Percentiles rank a stretch among this genome's conserved stretches.
Evolutionary conservation across 1,140 invertebrate genomes (phyloP).

Genomic region (Drosophila bipectinata): DNA sequence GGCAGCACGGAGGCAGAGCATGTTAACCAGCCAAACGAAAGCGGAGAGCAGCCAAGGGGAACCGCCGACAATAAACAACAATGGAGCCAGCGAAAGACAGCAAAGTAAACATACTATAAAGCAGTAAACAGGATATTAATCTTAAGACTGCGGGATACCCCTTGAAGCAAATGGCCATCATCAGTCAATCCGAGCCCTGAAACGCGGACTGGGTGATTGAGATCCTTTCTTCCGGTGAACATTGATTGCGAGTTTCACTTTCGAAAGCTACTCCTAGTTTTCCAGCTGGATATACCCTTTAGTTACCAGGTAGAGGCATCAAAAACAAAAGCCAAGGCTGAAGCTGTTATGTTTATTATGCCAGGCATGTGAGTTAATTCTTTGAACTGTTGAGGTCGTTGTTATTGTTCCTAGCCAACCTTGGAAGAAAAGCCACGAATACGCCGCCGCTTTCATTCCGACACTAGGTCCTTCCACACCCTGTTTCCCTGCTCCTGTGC

Average conservation of each 20-base stretch:
- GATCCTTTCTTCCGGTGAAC: background rate
- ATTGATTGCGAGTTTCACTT: background rate
- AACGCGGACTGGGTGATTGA: background rate
- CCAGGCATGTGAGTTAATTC: slow-evolving; percentile 79
- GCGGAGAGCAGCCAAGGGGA: slow-evolving; percentile 21
- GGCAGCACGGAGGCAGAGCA: slow-evolving; percentile 2
- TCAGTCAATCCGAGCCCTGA: background rate
- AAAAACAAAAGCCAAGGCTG: slow-evolving; percentile 48
- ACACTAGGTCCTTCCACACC: background rate
- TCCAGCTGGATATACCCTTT: slow-evolving; percentile 1
- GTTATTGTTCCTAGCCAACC: slow-evolving; percentile 7
- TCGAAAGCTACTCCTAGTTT: background rate
- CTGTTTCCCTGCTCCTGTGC: background rate
- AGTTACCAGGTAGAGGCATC: slow-evolving; percentile 12
- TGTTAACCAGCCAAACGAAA: slow-evolving; percentile 44
- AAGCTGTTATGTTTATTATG: slow-evolving; percentile 74
- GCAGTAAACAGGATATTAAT: background rate
- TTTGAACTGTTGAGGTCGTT: slow-evolving; percentile 54
- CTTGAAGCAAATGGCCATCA: background rate
- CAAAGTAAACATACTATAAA: slow-evolving; percentile 40
- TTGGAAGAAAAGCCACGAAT: slow-evolving; percentile 10
- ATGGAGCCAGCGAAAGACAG: slow-evolving; percentile 26
- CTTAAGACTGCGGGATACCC: background rate
- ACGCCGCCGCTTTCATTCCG: background rate
- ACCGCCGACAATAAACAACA: slow-evolving; percentile 43